Base-by-base conservation (phyloP, 2,797 vertebrate genomes). In the Sebastes oblongus region DNA sequence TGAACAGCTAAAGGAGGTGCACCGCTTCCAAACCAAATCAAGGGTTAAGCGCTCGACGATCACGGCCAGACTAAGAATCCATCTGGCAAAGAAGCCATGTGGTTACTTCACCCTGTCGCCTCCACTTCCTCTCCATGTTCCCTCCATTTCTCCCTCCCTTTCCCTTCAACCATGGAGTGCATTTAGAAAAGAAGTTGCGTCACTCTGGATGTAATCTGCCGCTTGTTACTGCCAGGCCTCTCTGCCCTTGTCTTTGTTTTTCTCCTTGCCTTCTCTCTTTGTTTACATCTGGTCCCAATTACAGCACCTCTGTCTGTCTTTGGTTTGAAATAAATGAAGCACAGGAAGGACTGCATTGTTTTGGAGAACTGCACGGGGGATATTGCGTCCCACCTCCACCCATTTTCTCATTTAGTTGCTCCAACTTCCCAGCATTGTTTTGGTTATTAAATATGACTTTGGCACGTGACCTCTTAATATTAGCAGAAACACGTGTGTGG, bases 221-320 rank as follows among this genome's bases (percentile, higher is more conserved):
- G 85, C 85, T 84, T 72, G 83, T 91, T 89, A 85, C 70, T 78
- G 85, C 78, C 85, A 85, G 55, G 70, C 64, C 68, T 88, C 65
- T 66, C 58, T 81, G 62, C 34, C 78, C 67, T 78, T 66, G 59
- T 87, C 74, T 79, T 75, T 67, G 24, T 65, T 75, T 54, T 50
- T 20, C 46, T 50, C 46, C 29, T 24, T 32, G 6, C 20, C 61
- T 54, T 66, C 52, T 78, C 14, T 14, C 75, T 75, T 20, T 22
- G 61, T 88, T 84, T 76, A 74, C 90, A 93, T 92, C 87, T 93
- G 91, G 77, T 90, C 84, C 83, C 72, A 81, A 88, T 91, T 89
- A 90, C 70, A 22, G 66, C 55, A 75, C 77, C 80, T 81, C 64
- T 68, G 81, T 74, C 72, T 22, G 14, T 76, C 67, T 88, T 78